Evolutionary conservation across 2,888 invertebrate species (phyloP).

Genomic region (Drymonia ruficornis): DNA sequence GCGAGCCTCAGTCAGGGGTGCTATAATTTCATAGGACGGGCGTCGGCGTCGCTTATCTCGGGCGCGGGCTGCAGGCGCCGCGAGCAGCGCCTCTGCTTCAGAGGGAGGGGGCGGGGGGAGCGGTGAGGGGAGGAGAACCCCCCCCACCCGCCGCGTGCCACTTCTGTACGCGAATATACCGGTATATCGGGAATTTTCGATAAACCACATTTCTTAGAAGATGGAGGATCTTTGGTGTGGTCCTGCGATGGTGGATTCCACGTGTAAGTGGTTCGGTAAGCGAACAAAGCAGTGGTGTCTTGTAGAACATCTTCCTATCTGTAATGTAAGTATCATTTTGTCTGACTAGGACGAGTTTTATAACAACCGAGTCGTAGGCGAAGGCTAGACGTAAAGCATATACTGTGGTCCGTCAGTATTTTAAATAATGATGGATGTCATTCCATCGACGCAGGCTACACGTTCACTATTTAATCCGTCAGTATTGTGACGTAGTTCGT

Average conservation of each 20-base stretch:
- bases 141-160: constrained; percentile 41
- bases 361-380: no score
- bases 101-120: constrained; percentile 14
- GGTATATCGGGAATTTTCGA: constrained; percentile 58
- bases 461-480: no score
- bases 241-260: neutral
- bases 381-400: no score
- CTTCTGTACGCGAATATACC: constrained; percentile 54
- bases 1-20: constrained; percentile 57
- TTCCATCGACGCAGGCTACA: no score
- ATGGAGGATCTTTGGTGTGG: constrained; percentile 30
- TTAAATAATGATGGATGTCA: no score
- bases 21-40: constrained; percentile 82
- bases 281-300: no score
- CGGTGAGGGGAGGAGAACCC: constrained; percentile 18
- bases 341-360: no score
- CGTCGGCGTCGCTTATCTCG: constrained; percentile 81
- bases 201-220: constrained; percentile 50
- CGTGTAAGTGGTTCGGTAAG: neutral
- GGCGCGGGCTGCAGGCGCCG: constrained; percentile 79
- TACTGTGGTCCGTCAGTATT: no score
- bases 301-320: no score
- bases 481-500: no score
- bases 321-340: no score
- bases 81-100: constrained; percentile 64